Base-by-base conservation (phyloP, 2,797 vertebrate genomes). In the Acrossocheilus fasciatus region DNA sequence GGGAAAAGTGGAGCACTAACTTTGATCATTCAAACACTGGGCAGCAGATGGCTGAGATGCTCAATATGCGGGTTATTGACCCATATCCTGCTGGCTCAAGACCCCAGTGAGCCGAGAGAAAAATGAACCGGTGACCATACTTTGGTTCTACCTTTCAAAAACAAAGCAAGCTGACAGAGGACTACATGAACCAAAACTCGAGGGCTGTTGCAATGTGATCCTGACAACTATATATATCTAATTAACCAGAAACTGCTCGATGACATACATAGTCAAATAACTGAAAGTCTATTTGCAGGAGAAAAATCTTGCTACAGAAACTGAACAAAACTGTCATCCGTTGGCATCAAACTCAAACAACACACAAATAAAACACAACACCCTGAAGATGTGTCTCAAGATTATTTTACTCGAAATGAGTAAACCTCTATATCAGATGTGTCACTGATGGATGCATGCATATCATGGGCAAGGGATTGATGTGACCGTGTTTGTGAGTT, bases 11-110 rank as follows among this genome's bases (percentile, higher is more conserved):
- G 36, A 81, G 50, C 59, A 76, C 83, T 70, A 11, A 57, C 26
- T 47, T 85, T 82, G 78, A 76, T 82, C 39, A 86, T 81, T 50
- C 18, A 41, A 72, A 62, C 70, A 76, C 77, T 84, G 72, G 68
- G 79, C 52, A 88, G 87, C 87, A 87, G 89, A 85, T 88, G 83
- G 86, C 68, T 80, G 75, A 43, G n/a, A 88, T 83, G 83, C 88
- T 80, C 74, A 78, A 83, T 59, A 47, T 87, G 69, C 9, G 69
- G 82, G 85, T 82, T 88, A 90, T 70, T 87, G 84, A 89, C 81
- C 81, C 54, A 47, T 66, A 81, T 70, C 62, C 81, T 74, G 59
- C 85, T 87, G 84, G 72, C 86, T 85, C 20, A 41, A 68, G 54
- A 77, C 83, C 83, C 89, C 50, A 74, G 72, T 86, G 64, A 77